Conservation (phyloP, 1,140 invertebrate species). For the Macrobrachium nipponense region DNA sequence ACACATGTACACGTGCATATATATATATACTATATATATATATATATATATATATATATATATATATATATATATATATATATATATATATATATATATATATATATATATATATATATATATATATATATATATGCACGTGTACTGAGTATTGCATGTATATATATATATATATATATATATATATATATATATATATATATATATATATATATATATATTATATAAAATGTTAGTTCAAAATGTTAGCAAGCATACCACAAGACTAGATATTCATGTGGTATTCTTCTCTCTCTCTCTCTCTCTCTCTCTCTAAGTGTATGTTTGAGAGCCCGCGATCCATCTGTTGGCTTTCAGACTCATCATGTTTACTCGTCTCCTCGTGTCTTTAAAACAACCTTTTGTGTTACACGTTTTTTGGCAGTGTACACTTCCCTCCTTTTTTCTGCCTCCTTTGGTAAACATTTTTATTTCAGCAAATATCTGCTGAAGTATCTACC, state of each 20-base stretch:
- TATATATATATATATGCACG: not conserved
- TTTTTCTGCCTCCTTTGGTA: too few species aligned
- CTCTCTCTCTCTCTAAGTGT: not conserved
- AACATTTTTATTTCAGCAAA: too few species aligned
- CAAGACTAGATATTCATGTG: not conserved
- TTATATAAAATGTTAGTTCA: not conserved
- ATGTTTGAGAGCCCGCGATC: not conserved
- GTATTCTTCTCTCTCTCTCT: not conserved
- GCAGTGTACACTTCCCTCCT: too few species aligned
- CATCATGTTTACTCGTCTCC: too few species aligned
- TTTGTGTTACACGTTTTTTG: too few species aligned
- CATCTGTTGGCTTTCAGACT: too few species aligned
- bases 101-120: not conserved
- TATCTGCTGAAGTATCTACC: too few species aligned
- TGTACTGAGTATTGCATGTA: not conserved
- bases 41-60: not conserved
- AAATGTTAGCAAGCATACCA: not conserved
- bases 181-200: slow-evolving; percentile 16
- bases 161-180: not conserved
- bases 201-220: slow-evolving; percentile 20
- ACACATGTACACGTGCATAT: too few species aligned
- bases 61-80: not conserved
- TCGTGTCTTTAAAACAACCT: too few species aligned
- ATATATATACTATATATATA: too few species aligned
- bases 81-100: not conserved